phyloP scores from a whole-genome alignment of 2,888 invertebrate genomes.

The Phanerotoma sp. region DNA sequence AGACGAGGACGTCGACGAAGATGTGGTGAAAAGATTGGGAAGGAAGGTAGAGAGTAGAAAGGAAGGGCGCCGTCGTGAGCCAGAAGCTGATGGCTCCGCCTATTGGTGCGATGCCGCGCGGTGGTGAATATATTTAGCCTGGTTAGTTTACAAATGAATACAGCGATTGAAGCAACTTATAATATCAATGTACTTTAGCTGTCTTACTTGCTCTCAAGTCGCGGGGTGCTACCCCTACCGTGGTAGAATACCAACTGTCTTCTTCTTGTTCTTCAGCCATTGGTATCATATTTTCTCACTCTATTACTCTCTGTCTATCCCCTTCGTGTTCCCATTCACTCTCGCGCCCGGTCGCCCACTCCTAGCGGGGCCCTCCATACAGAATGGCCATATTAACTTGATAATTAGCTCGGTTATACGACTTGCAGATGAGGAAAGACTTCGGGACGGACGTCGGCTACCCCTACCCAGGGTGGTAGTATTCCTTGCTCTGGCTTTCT shows the following conservation, averaged over 20 bases:
- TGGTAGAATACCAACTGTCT: constrained; percentile 10
- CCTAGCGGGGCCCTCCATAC: constrained; percentile 63
- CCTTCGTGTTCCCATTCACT: constrained; percentile 26
- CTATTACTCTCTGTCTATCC: constrained; percentile 18
- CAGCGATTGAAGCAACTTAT: constrained; percentile 73
- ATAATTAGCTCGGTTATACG: constrained; percentile 89
- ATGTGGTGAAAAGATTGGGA: constrained; percentile 28
- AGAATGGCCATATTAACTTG: constrained; percentile 85
- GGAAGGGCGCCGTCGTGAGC: constrained; percentile 53
- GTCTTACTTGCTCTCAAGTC: constrained; percentile 52
- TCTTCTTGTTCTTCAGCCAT: constrained; percentile 22
- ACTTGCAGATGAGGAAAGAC: constrained; percentile 79
- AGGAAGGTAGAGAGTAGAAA: constrained; percentile 41
- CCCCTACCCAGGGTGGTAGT: constrained; percentile 56
- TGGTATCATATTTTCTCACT: constrained; percentile 28
- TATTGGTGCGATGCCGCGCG: constrained; percentile 56
- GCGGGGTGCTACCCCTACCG: constrained; percentile 30
- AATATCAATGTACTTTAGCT: constrained; percentile 66
- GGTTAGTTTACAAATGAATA: constrained; percentile 71
- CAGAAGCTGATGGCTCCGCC: constrained; percentile 55
- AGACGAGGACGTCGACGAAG: constrained; percentile 8
- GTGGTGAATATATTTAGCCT: constrained; percentile 58
- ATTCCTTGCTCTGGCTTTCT: constrained; percentile 50
- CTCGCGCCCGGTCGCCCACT: constrained; percentile 50
- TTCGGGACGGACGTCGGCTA: constrained; percentile 58